Evolutionary conservation across 2,797 vertebrate species (phyloP).

Genomic region (Toxotes lorentzi): DNA sequence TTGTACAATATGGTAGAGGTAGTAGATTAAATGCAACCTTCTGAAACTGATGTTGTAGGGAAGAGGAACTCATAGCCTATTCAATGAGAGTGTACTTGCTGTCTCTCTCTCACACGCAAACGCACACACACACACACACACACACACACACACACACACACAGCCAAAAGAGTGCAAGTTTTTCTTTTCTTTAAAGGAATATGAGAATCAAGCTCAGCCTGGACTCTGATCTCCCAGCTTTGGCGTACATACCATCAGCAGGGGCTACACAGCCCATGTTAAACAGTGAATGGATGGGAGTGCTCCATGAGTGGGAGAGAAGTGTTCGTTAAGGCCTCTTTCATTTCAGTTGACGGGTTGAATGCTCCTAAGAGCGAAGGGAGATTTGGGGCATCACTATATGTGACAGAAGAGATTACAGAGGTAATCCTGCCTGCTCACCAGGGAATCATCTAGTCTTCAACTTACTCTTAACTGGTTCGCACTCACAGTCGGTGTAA

Average conservation of each 20-base stretch:
- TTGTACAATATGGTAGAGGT: not conserved
- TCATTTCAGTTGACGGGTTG: conserved; percentile 89
- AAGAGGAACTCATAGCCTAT: conserved; percentile 15
- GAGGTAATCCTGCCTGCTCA: conserved; percentile 88
- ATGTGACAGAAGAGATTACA: conserved; percentile 92
- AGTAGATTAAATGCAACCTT: conserved; percentile 26
- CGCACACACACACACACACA: conserved; percentile 9
- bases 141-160: conserved; percentile 12
- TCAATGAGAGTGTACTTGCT: conserved; percentile 9
- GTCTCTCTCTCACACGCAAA: conserved; percentile 13
- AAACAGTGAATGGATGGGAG: conserved; percentile 73
- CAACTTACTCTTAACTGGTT: conserved; percentile 87
- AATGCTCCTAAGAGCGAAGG: conserved; percentile 86
- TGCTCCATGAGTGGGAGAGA: conserved; percentile 72
- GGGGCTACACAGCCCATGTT: conserved; percentile 74
- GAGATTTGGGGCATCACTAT: conserved; percentile 89
- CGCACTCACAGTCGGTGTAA: conserved; percentile 81
- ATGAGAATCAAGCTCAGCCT: conserved; percentile 59
- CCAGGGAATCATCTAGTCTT: conserved; percentile 86
- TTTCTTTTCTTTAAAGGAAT: conserved; percentile 67
- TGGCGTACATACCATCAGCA: conserved; percentile 63
- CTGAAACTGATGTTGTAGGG: conserved; percentile 24
- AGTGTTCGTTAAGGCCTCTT: conserved; percentile 83
- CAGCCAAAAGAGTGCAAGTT: conserved; percentile 38
- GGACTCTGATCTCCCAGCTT: conserved; percentile 76